Evolutionary conservation across 1,140 invertebrate genomes (phyloP).

Genomic region (Diorhabda carinulata): DNA sequence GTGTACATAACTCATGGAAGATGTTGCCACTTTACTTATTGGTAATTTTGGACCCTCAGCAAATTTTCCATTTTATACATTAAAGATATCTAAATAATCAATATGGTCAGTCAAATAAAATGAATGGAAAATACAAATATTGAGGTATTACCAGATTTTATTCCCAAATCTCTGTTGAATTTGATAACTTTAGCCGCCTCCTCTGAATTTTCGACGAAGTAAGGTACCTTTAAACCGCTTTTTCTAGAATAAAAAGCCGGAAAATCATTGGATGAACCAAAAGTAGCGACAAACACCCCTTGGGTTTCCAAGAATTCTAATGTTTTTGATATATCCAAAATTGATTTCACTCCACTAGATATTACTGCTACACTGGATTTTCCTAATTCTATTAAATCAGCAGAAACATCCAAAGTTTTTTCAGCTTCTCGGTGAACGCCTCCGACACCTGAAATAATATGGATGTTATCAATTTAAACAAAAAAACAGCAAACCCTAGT

Average conservation of each 20-base stretch:
- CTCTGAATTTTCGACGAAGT: conserved; percentile 56
- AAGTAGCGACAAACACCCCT: conserved; percentile 84
- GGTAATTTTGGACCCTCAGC: too few species aligned
- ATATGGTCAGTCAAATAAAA: background rate
- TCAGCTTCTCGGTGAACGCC: conserved; percentile 91
- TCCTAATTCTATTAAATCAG: conserved; percentile 89
- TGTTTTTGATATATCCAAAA: conserved; percentile 91
- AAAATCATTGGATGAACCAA: conserved; percentile 62
- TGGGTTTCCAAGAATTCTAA: conserved; percentile 95
- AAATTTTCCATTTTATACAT: too few species aligned
- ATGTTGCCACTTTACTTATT: too few species aligned
- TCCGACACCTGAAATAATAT: conserved; percentile 62
- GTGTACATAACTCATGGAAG: too few species aligned
- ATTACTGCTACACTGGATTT: conserved; percentile 84
- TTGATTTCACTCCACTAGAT: conserved; percentile 95
- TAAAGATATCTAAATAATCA: too few species aligned
- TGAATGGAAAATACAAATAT: background rate
- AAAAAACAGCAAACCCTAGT: background rate
- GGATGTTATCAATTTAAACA: conserved; percentile 1
- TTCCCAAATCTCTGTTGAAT: conserved; percentile 53
- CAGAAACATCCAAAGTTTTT: conserved; percentile 85
- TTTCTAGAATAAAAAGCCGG: conserved; percentile 86
- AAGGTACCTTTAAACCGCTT: conserved; percentile 68
- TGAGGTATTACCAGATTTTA: conserved; percentile 58
- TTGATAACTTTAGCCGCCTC: conserved; percentile 72